Percentiles rank a stretch among this genome's conserved stretches.
Conservation (phyloP, 2,113 vertebrate genomes). For the Sylvia atricapilla region DNA sequence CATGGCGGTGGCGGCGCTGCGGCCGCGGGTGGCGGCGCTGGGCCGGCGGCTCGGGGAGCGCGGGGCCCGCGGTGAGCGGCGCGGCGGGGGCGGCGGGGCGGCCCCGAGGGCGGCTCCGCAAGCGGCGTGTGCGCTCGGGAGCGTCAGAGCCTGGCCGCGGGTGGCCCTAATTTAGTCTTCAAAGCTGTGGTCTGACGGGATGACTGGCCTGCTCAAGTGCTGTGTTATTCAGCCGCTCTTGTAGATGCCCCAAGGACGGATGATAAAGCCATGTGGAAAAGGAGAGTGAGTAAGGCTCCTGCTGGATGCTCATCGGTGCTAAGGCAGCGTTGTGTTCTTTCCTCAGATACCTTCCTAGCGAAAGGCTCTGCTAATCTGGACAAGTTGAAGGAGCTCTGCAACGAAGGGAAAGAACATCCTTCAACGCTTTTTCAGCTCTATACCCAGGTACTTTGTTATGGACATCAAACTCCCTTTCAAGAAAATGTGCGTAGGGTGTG, state of each 20-base stretch:
- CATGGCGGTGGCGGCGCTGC: too few species aligned
- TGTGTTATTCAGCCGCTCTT: accelerated
- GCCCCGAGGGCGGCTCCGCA: neutral
- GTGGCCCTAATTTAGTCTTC: accelerated
- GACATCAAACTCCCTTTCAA: neutral
- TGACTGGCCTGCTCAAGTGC: accelerated
- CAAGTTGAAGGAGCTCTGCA: constrained; percentile 82
- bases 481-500: neutral
- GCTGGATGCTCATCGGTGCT: neutral
- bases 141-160: accelerated
- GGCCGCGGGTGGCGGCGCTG: too few species aligned
- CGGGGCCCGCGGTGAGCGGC: neutral
- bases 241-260: accelerated
- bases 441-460: constrained; percentile 81
- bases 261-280: neutral
- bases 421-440: constrained; percentile 86
- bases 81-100: neutral
- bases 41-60: too few species aligned
- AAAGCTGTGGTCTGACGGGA: neutral
- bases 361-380: constrained; percentile 86
- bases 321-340: neutral
- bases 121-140: neutral
- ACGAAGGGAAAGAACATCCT: constrained; percentile 80
- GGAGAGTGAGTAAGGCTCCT: neutral
- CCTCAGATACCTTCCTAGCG: constrained; percentile 87